A percentile compares a stretch with the other conserved stretches of the same genome.
phyloP scores from a whole-genome alignment of 1,140 invertebrate species.

The Diuraphis noxia region DNA sequence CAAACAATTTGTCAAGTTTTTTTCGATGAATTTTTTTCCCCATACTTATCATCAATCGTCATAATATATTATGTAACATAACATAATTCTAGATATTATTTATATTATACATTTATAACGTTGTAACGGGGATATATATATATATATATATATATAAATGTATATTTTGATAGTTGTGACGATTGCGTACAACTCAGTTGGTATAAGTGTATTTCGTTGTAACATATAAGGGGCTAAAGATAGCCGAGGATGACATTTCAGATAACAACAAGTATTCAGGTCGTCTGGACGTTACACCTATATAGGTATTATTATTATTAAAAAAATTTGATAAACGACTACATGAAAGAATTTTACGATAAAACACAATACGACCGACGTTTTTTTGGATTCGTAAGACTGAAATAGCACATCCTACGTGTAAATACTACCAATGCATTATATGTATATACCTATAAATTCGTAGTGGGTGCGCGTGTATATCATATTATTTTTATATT shows the following conservation, averaged over 20 bases:
- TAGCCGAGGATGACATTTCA: background rate
- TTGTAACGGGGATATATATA: background rate
- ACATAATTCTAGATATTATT: background rate
- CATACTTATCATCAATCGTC: background rate
- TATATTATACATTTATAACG: background rate
- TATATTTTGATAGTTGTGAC: background rate
- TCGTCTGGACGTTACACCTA: background rate
- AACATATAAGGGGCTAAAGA: background rate
- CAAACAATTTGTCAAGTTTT: background rate
- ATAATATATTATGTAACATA: too few relatives aligned
- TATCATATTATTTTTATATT: background rate
- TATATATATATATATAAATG: background rate
- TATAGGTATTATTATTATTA: background rate
- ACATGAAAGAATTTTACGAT: background rate
- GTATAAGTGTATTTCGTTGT: background rate
- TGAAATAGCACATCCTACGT: background rate
- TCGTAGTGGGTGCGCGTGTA: background rate
- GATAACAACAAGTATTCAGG: background rate
- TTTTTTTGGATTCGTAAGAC: background rate
- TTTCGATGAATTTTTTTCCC: background rate
- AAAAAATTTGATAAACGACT: background rate
- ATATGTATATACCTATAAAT: background rate
- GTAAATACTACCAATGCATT: background rate
- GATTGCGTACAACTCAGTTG: background rate
- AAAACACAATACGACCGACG: background rate